Conservation (phyloP, 2,888 invertebrate genomes). For the Copidosoma aretas region DNA sequence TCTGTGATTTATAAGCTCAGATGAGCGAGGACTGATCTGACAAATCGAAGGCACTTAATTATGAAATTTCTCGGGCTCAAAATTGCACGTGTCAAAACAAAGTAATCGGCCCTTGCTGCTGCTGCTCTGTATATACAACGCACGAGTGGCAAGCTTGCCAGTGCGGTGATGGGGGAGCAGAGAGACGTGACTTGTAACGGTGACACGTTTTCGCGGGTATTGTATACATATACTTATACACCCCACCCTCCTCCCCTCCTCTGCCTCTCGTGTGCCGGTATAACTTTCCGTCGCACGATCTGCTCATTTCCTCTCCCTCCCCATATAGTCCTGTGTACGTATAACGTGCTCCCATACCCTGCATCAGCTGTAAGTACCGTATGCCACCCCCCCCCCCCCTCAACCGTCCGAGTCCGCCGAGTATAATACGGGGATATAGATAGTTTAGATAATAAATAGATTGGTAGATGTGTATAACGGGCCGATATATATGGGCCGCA, state of each 20-base stretch:
- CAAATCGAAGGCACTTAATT: slow-evolving; percentile 42
- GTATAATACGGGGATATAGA: background rate
- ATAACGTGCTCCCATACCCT: too few species aligned
- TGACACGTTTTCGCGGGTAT: slow-evolving; percentile 29
- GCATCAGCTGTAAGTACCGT: too few species aligned
- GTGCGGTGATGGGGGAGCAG: background rate
- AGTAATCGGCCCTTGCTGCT: slow-evolving; percentile 24
- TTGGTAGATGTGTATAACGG: slow-evolving; percentile 25
- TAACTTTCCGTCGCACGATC: slow-evolving; percentile 15
- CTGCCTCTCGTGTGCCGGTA: background rate
- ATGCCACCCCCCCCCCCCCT: too few species aligned
- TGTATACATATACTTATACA: slow-evolving; percentile 11
- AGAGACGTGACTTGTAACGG: slow-evolving; percentile 30
- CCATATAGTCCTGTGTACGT: too few species aligned
- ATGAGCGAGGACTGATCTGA: slow-evolving; percentile 38
- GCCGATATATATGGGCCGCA: slow-evolving; percentile 16
- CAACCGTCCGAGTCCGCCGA: background rate
- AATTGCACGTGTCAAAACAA: slow-evolving; percentile 39
- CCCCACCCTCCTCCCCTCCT: background rate
- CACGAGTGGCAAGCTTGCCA: background rate
- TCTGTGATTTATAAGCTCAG: slow-evolving; percentile 35
- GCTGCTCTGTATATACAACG: background rate
- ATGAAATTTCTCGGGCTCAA: slow-evolving; percentile 32
- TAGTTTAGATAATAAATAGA: slow-evolving; percentile 31
- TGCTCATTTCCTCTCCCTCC: background rate